phyloP scores from a whole-genome alignment of 2,113 vertebrate genomes.

The Hyla sarda region DNA sequence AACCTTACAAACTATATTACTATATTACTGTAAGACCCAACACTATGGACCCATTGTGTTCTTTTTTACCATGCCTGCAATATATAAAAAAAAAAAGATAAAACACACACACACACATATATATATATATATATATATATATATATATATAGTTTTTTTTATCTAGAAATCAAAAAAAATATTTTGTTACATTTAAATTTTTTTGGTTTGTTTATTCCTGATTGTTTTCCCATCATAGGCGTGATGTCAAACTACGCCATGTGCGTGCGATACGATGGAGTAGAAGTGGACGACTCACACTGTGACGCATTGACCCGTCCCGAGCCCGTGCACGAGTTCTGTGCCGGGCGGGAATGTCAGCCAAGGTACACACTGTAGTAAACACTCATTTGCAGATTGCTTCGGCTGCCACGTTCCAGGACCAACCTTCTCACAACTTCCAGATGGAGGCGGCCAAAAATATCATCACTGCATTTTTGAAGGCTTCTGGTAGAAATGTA shows the following conservation, averaged over 20 bases:
- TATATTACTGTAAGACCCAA: background rate
- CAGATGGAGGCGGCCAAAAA: constrained; percentile 18
- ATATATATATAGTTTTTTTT: too few species aligned
- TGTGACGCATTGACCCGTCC: constrained; percentile 93
- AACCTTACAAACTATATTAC: too few species aligned
- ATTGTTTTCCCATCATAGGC: constrained; percentile 69
- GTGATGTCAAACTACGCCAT: constrained; percentile 90
- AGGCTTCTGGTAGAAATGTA: constrained; percentile 25
- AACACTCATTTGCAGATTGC: background rate
- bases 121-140: too few species aligned
- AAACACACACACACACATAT: too few species aligned
- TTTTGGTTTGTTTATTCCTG: background rate
- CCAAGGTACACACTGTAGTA: constrained; percentile 79
- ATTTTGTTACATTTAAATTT: too few species aligned
- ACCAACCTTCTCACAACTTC: constrained; percentile 26
- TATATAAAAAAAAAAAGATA: too few species aligned
- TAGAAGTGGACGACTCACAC: constrained; percentile 91
- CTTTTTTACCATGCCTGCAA: too few species aligned
- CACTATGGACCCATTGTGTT: background rate
- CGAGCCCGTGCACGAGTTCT: constrained; percentile 95
- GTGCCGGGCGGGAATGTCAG: constrained; percentile 93
- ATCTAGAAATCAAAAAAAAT: too few species aligned
- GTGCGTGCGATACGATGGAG: constrained; percentile 94
- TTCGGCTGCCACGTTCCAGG: background rate
- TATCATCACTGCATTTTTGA: background rate